Evolutionary conservation across 2,113 vertebrate species (phyloP), one percentile per base, ranked within the genome.

Genomic region (Cavia porcellus): DNA sequence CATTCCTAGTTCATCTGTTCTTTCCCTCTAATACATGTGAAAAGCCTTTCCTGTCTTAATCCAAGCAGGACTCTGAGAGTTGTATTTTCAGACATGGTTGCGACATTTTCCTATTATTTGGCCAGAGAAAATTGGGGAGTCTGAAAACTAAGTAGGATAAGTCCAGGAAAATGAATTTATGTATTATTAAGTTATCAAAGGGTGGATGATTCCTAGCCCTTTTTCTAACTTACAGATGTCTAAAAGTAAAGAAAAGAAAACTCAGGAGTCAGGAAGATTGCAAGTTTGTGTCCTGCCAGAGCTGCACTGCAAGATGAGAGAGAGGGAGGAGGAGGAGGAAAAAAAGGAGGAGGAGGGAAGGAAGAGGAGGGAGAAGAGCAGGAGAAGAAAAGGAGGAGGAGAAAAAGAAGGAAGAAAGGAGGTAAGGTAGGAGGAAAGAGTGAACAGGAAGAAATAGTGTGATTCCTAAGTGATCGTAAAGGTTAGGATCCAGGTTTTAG

Each of bases 161-260:
- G 19, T 19, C 50, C 38, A 82, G 59, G 17, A 45, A 82, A 55
- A 85, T 75, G 15, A 47, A 62, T 72, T 38, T 86, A 42, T 87
- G 62, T 75, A 75, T 75, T 87, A 32, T 42, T 84, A 66, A 95
- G 52, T 81, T 75, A 55, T 6, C 47, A 30, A 66, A 92, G 59
- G 38, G 38, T 70, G 22, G 3, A 25, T 7, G n/a, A 72, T 28
- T 25, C 24, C 14, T 12, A 17, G 14, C 35, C n/a, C 17, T 24
- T 74, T 70, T n/a, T 55, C 20, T 52, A 64, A 17, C 22, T 80
- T 47, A 20, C 75, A 94, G 83, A 79, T 62, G 55, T 92, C 32
- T 89, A 47, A 77, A 89, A 68, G 42, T 38, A 66, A 87, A 93
- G 66, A 89, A 89, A 62, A 82, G 75, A 28, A 47, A 47, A 47